Conservation (phyloP, 2,797 vertebrate genomes). For the Mus caroli region DNA sequence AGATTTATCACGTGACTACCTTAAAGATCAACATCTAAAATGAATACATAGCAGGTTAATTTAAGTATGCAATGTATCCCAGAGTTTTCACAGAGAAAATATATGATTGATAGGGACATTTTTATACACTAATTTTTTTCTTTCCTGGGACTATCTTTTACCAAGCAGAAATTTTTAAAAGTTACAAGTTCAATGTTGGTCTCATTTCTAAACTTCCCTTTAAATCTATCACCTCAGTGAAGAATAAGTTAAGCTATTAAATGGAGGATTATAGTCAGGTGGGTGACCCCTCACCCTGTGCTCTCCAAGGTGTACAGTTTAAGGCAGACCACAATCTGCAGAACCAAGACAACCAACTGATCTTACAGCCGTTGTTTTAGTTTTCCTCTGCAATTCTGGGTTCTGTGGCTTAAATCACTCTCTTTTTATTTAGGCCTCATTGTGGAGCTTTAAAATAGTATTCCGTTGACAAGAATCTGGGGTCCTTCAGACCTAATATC, state of each 20-base stretch:
- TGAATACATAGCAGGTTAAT: constrained; percentile 88
- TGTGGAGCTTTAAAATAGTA: constrained; percentile 87
- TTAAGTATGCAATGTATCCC: constrained; percentile 87
- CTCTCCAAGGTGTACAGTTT: not conserved
- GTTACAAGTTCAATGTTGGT: constrained; percentile 81
- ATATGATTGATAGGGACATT: constrained; percentile 85
- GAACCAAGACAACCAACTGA: constrained; percentile 64
- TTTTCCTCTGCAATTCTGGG: constrained; percentile 58
- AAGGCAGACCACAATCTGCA: constrained; percentile 31
- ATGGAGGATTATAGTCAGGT: constrained; percentile 80
- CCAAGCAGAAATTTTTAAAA: constrained; percentile 68
- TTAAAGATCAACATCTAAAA: constrained; percentile 90
- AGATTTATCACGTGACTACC: constrained; percentile 87
- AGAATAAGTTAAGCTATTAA: constrained; percentile 82
- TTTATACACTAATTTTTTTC: constrained; percentile 86
- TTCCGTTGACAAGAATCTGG: constrained; percentile 86
- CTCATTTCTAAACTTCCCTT: constrained; percentile 87
- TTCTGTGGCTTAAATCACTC: constrained; percentile 82
- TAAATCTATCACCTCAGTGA: constrained; percentile 80
- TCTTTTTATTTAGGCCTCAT: constrained; percentile 86
- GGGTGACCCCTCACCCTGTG: not conserved
- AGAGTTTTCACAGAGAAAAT: constrained; percentile 87
- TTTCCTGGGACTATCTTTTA: constrained; percentile 81
- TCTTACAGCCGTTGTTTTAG: constrained; percentile 63
- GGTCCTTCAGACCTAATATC: constrained; percentile 88